Evolutionary conservation across 2,797 vertebrate species (phyloP).

Genomic region (Poliocrania exsul): DNA sequence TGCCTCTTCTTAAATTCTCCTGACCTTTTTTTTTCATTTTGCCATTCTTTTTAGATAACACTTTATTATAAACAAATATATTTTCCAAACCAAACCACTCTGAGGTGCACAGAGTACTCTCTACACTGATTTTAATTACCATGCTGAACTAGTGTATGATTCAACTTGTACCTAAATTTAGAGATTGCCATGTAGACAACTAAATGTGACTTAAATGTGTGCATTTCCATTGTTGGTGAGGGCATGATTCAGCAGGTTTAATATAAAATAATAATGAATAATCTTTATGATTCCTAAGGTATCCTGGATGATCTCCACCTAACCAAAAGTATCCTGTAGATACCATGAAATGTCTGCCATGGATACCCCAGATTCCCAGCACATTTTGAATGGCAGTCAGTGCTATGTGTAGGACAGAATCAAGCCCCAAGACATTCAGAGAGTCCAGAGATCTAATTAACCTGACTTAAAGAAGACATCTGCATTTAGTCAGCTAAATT

Average conservation of each 20-base stretch:
- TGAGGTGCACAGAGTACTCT: not conserved
- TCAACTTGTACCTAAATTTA: not conserved
- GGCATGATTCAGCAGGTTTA: not conserved
- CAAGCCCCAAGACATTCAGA: not conserved
- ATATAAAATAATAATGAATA: not conserved
- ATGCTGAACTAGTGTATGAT: not conserved
- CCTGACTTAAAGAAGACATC: not conserved
- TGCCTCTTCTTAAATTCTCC: not conserved
- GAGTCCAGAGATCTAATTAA: not conserved
- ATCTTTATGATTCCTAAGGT: not conserved
- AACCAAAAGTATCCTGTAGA: not conserved
- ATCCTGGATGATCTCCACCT: not conserved
- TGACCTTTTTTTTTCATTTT: not conserved
- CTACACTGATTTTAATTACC: not conserved
- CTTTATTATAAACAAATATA: not conserved
- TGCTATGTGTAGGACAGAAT: not conserved
- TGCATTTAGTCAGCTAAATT: not conserved
- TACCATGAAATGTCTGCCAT: no score
- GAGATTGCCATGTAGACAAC: not conserved
- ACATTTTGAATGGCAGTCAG: fast-evolving
- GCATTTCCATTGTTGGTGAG: fast-evolving
- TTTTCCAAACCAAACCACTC: not conserved
- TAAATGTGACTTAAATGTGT: not conserved
- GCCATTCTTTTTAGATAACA: not conserved
- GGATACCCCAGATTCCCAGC: not conserved